Base-by-base conservation (phyloP, 1,140 invertebrate genomes). In the Lucilia cuprina region DNA sequence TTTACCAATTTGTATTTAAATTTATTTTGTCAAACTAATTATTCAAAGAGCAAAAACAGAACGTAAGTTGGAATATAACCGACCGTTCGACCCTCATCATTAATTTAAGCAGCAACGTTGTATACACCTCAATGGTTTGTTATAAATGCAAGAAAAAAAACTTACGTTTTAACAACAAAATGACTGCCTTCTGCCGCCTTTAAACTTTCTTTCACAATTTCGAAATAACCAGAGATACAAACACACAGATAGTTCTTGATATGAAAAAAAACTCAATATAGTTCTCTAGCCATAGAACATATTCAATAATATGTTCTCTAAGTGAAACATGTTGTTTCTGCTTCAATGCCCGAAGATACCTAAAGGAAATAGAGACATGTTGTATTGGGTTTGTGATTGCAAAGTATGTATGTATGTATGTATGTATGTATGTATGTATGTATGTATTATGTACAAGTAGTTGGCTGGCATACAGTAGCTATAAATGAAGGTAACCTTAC, bases 261-360 rank as follows among this genome's bases (percentile, higher is more conserved):
- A 55, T 4, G 3, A 55, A 13, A 55, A 13, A 55, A 30, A 30
- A 30, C 25, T 30, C 50, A 55, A 12, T n/a, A 12, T 55, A n/a
- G n/a, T n/a, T n/a, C n/a, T n/a, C n/a, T 55, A 2, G 50, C 25
- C 17, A 2, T 5, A 55, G 50, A 55, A 55, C 50, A 17, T 70
- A 19, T 70, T 70, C 65, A 25, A 70, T 70, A 70, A 70, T 30
- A 30, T 70, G 65, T 70, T 70, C 55, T 60, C 65, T 70, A 70
- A 70, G 65, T 70, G 65, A 70, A 70, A 70, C 65, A 70, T 70
- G 65, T 70, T 70, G 65, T 70, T 70, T 70, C 65, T 70, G 65
- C 65, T 70, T 70, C 65, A 70, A 70, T 70, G 65, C 19, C 65
- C 19, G 65, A 25, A 70, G n/a, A 70, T 70, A 21, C 21, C 21